These are phyloP conservation scores for Gymnocypris eckloni DNA, from an alignment of 2,797 vertebrate genomes.

Conservation along the genomic window DNA sequence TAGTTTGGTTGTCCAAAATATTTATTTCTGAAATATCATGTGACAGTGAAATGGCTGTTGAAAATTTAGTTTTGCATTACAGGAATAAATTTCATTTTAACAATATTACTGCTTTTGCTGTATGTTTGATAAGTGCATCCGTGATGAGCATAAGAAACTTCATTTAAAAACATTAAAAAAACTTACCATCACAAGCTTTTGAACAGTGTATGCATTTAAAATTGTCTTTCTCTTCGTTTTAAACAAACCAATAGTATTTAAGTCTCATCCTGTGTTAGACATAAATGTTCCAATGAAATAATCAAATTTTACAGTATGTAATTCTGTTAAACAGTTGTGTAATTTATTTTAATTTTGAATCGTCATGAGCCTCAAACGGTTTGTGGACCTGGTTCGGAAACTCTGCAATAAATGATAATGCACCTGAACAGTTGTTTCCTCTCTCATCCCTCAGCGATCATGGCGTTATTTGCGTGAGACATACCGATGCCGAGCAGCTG, in stretches of 20 bases:
- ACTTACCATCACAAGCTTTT: background rate
- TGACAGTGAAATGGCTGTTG: background rate
- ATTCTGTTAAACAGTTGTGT: background rate
- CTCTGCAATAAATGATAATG: background rate
- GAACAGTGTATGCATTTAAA: background rate
- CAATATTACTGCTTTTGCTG: background rate
- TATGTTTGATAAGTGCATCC: background rate
- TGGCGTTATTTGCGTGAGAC: conserved; percentile 84
- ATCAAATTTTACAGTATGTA: conserved; percentile 5
- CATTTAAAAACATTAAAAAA: background rate
- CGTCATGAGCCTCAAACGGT: background rate
- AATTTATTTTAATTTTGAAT: background rate
- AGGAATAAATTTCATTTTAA: background rate
- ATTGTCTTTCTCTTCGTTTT: background rate
- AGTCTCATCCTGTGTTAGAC: background rate
- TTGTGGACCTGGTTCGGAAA: background rate
- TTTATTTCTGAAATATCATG: background rate
- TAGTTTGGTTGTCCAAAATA: background rate
- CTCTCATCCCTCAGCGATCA: conserved; percentile 73
- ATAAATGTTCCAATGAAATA: background rate
- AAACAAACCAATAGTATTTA: background rate
- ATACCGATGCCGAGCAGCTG: conserved; percentile 79
- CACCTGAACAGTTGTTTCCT: background rate
- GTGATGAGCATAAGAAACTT: background rate
- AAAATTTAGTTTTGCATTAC: background rate